These are phyloP conservation scores for Anolis carolinensis DNA, from an alignment of 2,113 vertebrate genomes.

Conservation along the genomic window DNA sequence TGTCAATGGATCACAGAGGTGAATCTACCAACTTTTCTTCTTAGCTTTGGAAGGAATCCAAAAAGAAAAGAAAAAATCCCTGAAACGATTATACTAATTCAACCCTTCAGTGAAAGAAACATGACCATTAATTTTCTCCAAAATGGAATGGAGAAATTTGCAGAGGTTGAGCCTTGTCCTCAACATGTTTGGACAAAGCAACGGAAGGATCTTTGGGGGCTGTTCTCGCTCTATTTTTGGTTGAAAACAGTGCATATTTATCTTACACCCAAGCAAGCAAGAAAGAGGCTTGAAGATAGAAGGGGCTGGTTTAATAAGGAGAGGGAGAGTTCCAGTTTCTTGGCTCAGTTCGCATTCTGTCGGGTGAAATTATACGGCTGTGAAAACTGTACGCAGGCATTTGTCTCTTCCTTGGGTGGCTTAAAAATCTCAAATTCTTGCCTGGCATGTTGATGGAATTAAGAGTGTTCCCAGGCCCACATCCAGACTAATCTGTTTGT, in stretches of 20 bases:
- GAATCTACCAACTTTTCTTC: not conserved
- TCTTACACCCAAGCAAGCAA: not conserved
- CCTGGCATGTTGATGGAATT: not conserved
- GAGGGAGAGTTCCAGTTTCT: constrained; percentile 18
- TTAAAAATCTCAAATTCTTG: not conserved
- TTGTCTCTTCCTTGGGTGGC: constrained; percentile 28
- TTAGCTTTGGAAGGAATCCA: not conserved
- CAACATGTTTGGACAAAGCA: constrained; percentile 37
- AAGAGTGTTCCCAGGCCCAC: not conserved
- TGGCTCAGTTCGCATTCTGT: constrained; percentile 25
- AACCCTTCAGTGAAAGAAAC: not conserved
- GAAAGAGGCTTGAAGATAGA: not conserved
- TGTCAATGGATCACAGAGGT: not conserved
- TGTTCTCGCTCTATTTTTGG: not conserved
- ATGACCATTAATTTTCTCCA: not conserved
- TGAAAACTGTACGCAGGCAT: not conserved
- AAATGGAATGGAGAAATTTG: constrained; percentile 11
- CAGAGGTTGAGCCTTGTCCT: constrained; percentile 10
- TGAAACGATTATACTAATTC: not conserved
- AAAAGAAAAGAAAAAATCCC: not conserved
- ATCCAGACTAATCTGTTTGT: not conserved
- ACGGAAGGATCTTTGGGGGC: constrained; percentile 35
- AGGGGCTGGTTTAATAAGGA: not conserved
- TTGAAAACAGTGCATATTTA: not conserved
- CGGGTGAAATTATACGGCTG: constrained; percentile 26